Percentiles rank a stretch among this genome's conserved stretches.
Conservation (phyloP, 2,797 vertebrate species). For the Labroides dimidiatus region DNA sequence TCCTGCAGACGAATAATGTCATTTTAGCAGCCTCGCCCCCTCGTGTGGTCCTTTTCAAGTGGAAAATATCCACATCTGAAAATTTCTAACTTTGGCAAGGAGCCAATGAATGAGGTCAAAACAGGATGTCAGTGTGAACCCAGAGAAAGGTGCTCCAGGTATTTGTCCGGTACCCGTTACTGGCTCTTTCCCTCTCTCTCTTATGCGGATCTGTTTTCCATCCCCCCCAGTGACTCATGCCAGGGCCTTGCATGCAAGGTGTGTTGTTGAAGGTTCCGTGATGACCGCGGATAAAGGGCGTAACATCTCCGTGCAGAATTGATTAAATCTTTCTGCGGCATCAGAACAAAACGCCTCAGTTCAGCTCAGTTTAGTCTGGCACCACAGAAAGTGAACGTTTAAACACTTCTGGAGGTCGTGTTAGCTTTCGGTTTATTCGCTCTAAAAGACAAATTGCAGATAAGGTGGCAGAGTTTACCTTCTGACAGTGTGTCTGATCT, state of each 20-base stretch:
- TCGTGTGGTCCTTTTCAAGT: too few relatives aligned
- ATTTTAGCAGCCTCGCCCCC: too few relatives aligned
- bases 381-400: background rate
- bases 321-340: conserved; percentile 17
- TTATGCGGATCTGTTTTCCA: background rate
- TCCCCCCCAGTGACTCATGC: background rate
- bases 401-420: background rate
- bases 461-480: background rate
- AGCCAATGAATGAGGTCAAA: too few relatives aligned
- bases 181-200: background rate
- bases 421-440: background rate
- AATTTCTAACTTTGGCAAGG: too few relatives aligned
- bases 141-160: too few relatives aligned
- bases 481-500: background rate
- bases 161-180: too few relatives aligned
- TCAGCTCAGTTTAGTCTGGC: conserved; percentile 32
- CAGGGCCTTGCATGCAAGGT: conserved; percentile 10
- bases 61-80: too few relatives aligned
- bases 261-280: conserved; percentile 20
- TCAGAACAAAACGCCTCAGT: conserved; percentile 8
- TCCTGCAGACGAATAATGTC: too few relatives aligned
- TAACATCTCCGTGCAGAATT: conserved; percentile 16
- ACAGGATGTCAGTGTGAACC: too few relatives aligned
- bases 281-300: conserved; percentile 10
- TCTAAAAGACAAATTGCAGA: conserved; percentile 15